Base-by-base conservation (phyloP, 2,113 vertebrate genomes). In the Misgurnus mizolepis region DNA sequence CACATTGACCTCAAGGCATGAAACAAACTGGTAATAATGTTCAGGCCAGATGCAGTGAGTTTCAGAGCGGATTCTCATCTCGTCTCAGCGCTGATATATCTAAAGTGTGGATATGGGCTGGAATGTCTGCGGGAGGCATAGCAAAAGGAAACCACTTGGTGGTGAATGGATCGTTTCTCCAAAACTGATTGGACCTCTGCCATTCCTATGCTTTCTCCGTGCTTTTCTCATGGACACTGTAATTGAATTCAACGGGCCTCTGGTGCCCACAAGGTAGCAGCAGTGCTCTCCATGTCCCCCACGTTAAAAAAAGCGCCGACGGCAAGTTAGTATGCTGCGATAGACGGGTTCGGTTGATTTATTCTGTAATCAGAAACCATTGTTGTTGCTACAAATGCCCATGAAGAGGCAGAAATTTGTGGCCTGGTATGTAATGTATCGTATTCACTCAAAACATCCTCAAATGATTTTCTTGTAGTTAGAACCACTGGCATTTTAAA, bases 241-340 rank as follows among this genome's bases (percentile, higher is more conserved):
- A 49, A 60, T 74, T 58, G 27, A 43, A 78, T 64, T 76, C 3
- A 40, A 67, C 78, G 76, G 39, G 34, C 62, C 53, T 50, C 41
- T 61, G 72, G 43, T 80, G 60, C 53, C 81, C 82, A 84, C 76
- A 79, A 87, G 84, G 76, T 84, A 86, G 86, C 83, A 84, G 82
- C 61, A 84, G 81, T 53, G 84, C 41, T 78, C 78, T 75, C 77
- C 12, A 12, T 15, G 47, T 60, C 43, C 47, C 56, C 45, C 2
- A 41, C 64, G 27, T 60, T 47, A 45, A 53, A 78, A 69, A 62
- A 34, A 75, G 65, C 5, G 15, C 3, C 40, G n/a, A 18, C 4
- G 67, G 62, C 22, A 22, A 27, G 61, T 66, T 55, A 71, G 62
- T 15, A 58, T 40, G 7, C 40, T 64, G 58, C 15, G n/a, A 50